Conservation (phyloP, 2,113 vertebrate genomes). For the Epinephelus fuscoguttatus region DNA sequence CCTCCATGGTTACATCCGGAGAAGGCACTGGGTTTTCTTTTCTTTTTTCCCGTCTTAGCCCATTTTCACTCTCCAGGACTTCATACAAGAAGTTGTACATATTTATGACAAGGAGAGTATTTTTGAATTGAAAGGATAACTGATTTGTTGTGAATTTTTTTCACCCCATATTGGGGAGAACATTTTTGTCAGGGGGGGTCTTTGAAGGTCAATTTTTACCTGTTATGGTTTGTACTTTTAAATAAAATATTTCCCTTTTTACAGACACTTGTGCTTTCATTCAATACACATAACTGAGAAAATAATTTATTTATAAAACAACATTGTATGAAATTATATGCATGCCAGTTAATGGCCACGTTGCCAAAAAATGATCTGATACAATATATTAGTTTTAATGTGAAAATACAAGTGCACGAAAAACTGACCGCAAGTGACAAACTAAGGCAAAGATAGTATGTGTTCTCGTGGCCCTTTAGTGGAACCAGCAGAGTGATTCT, state of each 20-base stretch:
- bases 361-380: slow-evolving; percentile 23
- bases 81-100: slow-evolving; percentile 83
- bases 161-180: slow-evolving; percentile 89
- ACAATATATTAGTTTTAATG: slow-evolving; percentile 46
- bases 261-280: slow-evolving; percentile 58
- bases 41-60: slow-evolving; percentile 44
- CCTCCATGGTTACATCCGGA: slow-evolving; percentile 65
- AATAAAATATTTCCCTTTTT: slow-evolving; percentile 84
- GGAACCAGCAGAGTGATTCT: neutral
- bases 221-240: slow-evolving; percentile 82
- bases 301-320: slow-evolving; percentile 87
- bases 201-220: slow-evolving; percentile 78
- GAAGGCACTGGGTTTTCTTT: slow-evolving; percentile 76
- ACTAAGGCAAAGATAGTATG: slow-evolving; percentile 14
- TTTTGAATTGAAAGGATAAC: slow-evolving; percentile 74
- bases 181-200: slow-evolving; percentile 47
- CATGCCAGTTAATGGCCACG: slow-evolving; percentile 42
- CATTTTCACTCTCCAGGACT: slow-evolving; percentile 70
- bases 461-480: slow-evolving; percentile 28
- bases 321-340: slow-evolving; percentile 66
- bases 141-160: slow-evolving; percentile 78
- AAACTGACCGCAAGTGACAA: slow-evolving; percentile 40
- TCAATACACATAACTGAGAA: slow-evolving; percentile 60
- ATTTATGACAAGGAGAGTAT: slow-evolving; percentile 80
- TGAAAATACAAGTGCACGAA: slow-evolving; percentile 48